Evolutionary conservation across 1,140 invertebrate genomes (phyloP).

Genomic region (Temnothorax curvispinosus): DNA sequence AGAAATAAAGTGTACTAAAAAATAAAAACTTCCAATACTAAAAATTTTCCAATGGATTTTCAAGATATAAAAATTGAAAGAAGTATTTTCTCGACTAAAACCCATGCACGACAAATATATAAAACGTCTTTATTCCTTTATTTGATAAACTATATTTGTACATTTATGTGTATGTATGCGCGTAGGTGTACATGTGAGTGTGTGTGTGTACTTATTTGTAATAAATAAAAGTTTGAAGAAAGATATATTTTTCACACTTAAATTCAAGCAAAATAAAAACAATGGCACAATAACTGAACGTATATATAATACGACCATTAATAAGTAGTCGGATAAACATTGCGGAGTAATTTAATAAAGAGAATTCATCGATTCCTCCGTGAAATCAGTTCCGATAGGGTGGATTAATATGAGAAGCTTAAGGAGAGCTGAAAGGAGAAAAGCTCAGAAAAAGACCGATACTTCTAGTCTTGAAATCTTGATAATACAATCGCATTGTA

Average conservation of each 20-base stretch:
- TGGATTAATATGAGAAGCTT: slow-evolving; percentile 54
- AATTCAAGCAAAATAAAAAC: background rate
- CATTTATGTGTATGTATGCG: background rate
- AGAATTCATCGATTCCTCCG: slow-evolving; percentile 18
- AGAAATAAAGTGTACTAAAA: background rate
- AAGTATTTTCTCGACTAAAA: background rate
- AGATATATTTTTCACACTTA: background rate
- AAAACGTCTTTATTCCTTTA: background rate
- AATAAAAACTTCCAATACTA: background rate
- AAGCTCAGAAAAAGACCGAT: slow-evolving; percentile 34
- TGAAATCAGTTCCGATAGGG: slow-evolving; percentile 30
- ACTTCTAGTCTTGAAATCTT: slow-evolving; percentile 65
- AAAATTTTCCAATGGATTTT: background rate
- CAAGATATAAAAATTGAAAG: background rate
- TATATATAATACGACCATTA: background rate
- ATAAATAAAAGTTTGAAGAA: background rate
- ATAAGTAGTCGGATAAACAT: slow-evolving; percentile 7
- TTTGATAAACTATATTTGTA: background rate
- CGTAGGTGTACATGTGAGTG: background rate
- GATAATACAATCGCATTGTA: slow-evolving; percentile 72
- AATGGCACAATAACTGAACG: background rate
- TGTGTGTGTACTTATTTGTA: background rate
- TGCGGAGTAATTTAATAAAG: slow-evolving; percentile 30
- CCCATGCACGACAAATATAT: background rate
- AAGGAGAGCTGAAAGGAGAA: slow-evolving; percentile 37